Conservation (phyloP, 2,797 vertebrate species). For the Cyclopterus lumpus region DNA sequence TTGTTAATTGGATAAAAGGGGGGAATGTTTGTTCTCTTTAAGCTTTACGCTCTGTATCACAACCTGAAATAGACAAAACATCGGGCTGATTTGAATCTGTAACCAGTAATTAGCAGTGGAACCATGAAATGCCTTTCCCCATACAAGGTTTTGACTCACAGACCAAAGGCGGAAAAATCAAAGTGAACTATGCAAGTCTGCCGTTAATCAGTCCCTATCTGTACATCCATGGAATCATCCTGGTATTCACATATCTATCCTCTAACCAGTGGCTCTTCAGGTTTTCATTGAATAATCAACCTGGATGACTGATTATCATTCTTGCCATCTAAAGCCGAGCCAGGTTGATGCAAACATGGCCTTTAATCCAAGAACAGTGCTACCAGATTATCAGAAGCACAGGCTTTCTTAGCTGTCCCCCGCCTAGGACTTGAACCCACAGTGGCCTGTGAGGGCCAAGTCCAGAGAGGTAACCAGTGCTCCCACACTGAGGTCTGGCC, state of each 20-base stretch:
- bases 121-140: constrained; percentile 70
- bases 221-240: neutral
- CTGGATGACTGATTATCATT: constrained; percentile 54
- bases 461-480: constrained; percentile 74
- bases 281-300: constrained; percentile 49
- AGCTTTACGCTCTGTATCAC: constrained; percentile 51
- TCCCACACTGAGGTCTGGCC: constrained; percentile 82
- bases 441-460: constrained; percentile 75
- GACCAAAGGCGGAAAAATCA: constrained; percentile 40
- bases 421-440: constrained; percentile 79
- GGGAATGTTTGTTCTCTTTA: constrained; percentile 36
- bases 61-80: constrained; percentile 73
- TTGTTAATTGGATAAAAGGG: constrained; percentile 23
- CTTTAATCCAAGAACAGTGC: constrained; percentile 71
- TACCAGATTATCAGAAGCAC: constrained; percentile 66
- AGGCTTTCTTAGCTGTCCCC: constrained; percentile 60
- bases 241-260: constrained; percentile 14
- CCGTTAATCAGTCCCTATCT: constrained; percentile 34
- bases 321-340: constrained; percentile 29
- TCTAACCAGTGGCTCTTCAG: constrained; percentile 19
- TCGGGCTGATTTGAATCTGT: constrained; percentile 54
- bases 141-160: constrained; percentile 57
- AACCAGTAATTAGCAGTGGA: constrained; percentile 76
- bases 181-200: constrained; percentile 24
- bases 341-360: constrained; percentile 44